Evolutionary conservation across 2,888 invertebrate species (phyloP).

Genomic region (Octonoba sinensis): DNA sequence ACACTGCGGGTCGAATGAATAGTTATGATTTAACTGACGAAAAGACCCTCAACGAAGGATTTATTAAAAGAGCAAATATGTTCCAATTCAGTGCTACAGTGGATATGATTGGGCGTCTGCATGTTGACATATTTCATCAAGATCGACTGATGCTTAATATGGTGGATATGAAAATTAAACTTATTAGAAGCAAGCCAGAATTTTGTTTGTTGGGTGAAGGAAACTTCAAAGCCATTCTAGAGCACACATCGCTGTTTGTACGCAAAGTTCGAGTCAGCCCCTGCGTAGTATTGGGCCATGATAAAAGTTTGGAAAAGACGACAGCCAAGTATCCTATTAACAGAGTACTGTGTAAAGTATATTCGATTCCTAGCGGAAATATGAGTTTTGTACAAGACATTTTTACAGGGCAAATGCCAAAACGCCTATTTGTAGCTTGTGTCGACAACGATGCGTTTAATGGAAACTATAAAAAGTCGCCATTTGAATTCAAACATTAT

Average conservation of each 20-base stretch:
- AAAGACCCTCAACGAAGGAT: too few species aligned
- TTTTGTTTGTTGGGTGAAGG: too few species aligned
- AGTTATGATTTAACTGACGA: not conserved
- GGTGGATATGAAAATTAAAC: constrained; percentile 30
- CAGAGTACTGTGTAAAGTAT: constrained; percentile 9
- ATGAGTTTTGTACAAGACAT: constrained; percentile 13
- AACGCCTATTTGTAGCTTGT: not conserved
- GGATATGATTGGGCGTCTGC: constrained; percentile 46
- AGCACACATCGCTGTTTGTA: too few species aligned
- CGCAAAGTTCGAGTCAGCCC: too few species aligned
- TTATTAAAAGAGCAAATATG: too few species aligned
- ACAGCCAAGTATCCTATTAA: constrained; percentile 11
- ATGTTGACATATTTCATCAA: constrained; percentile 47
- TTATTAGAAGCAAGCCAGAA: constrained; percentile 21
- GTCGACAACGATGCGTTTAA: constrained; percentile 16
- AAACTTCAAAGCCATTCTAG: too few species aligned
- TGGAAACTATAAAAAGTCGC: constrained; percentile 16
- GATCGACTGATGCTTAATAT: constrained; percentile 23
- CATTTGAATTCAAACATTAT: too few species aligned
- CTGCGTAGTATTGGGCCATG: too few species aligned
- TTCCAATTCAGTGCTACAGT: constrained; percentile 5
- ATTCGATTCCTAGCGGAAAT: too few species aligned
- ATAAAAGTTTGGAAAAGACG: constrained; percentile 12
- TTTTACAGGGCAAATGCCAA: constrained; percentile 18
- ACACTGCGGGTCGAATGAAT: constrained; percentile 29